Evolutionary conservation across 2,888 invertebrate species (phyloP).

Genomic region (Gnatocerus cornutus): DNA sequence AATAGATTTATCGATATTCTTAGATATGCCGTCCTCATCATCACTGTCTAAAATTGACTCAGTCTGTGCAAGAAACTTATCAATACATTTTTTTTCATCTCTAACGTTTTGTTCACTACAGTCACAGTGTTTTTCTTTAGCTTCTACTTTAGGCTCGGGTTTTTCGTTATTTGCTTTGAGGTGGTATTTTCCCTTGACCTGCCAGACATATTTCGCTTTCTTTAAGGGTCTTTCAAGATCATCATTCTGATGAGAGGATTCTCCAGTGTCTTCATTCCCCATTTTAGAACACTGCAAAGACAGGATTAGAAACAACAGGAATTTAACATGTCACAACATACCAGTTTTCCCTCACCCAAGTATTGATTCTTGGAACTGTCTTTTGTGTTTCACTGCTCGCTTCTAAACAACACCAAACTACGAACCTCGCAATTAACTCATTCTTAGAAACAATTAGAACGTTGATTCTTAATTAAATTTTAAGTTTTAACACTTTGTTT

Average conservation of each 20-base stretch:
- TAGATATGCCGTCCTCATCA: conserved; percentile 51
- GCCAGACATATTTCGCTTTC: conserved; percentile 80
- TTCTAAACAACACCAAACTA: background rate
- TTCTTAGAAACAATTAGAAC: background rate
- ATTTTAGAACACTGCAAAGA: conserved; percentile 16
- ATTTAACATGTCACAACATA: conserved; percentile 8
- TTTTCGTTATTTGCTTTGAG: conserved; percentile 71
- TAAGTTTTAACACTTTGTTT: conserved; percentile 1
- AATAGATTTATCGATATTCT: conserved; percentile 51
- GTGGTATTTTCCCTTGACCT: conserved; percentile 79
- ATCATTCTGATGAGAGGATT: conserved; percentile 73
- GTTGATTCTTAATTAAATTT: conserved; percentile 2
- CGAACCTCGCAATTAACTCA: background rate
- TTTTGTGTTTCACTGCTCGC: background rate
- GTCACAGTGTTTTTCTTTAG: conserved; percentile 63
- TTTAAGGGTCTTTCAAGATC: conserved; percentile 77
- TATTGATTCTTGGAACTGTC: conserved; percentile 15
- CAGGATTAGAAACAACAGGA: too few relatives aligned
- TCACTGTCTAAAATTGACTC: conserved; percentile 58
- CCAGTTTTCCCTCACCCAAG: conserved; percentile 13
- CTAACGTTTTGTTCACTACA: conserved; percentile 11
- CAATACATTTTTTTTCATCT: conserved; percentile 57
- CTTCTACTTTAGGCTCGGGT: conserved; percentile 63
- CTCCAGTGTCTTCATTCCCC: conserved; percentile 62
- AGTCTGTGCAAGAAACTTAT: conserved; percentile 60